These are phyloP conservation scores for Carassius auratus DNA, from an alignment of 2,113 vertebrate genomes.

Conservation along the genomic window DNA sequence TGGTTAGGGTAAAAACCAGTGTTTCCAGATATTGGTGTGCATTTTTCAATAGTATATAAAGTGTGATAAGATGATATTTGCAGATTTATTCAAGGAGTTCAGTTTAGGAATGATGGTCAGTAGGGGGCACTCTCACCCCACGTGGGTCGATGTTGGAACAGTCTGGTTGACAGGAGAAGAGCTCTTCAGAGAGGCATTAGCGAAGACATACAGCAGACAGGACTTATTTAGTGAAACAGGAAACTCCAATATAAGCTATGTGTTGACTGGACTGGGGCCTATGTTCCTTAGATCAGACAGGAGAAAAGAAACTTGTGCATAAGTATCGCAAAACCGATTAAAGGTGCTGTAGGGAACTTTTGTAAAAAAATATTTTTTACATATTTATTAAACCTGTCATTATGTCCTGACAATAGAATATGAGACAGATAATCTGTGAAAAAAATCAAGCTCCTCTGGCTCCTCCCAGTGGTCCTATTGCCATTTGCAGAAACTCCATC, in stretches of 20 bases:
- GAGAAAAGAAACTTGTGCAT: neutral
- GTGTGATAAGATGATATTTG: neutral
- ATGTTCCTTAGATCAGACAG: conserved; percentile 77
- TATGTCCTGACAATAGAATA: no score
- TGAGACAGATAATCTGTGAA: no score
- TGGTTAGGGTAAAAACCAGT: neutral
- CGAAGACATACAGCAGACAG: conserved; percentile 74
- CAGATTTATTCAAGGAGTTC: neutral
- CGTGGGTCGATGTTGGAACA: conserved; percentile 47
- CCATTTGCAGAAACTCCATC: no score
- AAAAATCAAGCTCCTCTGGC: no score
- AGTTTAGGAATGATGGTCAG: neutral
- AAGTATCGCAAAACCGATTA: no score
- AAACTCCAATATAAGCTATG: conserved; percentile 66
- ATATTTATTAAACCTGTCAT: no score
- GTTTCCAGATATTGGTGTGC: no score
- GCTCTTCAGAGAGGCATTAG: conserved; percentile 58
- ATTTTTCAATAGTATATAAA: neutral
- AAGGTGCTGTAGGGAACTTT: no score
- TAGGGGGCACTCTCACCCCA: conserved; percentile 52
- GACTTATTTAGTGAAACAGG: conserved; percentile 63
- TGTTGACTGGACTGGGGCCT: conserved; percentile 75
- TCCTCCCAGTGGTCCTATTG: no score
- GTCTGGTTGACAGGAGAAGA: conserved; percentile 55
- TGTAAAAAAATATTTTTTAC: no score